Conservation (phyloP, 2,888 invertebrate species). For the Cactoblastis cactorum region DNA sequence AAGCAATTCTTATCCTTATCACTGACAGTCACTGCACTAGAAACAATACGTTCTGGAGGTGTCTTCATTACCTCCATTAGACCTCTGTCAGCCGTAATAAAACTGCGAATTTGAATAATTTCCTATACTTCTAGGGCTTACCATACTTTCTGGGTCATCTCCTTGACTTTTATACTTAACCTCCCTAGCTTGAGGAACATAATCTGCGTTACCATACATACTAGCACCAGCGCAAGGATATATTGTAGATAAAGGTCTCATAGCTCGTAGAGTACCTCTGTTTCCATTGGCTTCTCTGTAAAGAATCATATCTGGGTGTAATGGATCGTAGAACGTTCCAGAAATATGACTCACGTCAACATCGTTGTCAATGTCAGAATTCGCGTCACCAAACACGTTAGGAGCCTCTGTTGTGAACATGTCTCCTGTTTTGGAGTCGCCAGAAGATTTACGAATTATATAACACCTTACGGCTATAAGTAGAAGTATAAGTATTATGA, state of each 20-base stretch:
- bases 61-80: slow-evolving; percentile 34
- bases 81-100: slow-evolving; percentile 63
- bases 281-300: slow-evolving; percentile 60
- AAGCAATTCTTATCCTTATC: slow-evolving; percentile 12
- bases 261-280: slow-evolving; percentile 61
- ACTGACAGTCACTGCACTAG: slow-evolving; percentile 28
- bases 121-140: slow-evolving; percentile 67
- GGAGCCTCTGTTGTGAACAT: slow-evolving; percentile 70
- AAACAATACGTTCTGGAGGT: slow-evolving; percentile 55
- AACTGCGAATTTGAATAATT: slow-evolving; percentile 60
- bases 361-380: slow-evolving; percentile 69
- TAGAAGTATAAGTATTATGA: slow-evolving; percentile 37
- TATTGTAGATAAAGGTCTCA: slow-evolving; percentile 68
- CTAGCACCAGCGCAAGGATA: slow-evolving; percentile 62
- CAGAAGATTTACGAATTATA: slow-evolving; percentile 37
- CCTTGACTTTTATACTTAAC: slow-evolving; percentile 47
- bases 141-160: slow-evolving; percentile 49
- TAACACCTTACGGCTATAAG: slow-evolving; percentile 48
- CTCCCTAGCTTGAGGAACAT: slow-evolving; percentile 50
- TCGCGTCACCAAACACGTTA: slow-evolving; percentile 63
- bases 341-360: slow-evolving; percentile 68
- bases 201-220: slow-evolving; percentile 69
- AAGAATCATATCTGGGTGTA: slow-evolving; percentile 70
- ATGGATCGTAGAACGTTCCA: slow-evolving; percentile 68
- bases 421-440: slow-evolving; percentile 60